Conservation (phyloP, 2,888 invertebrate species). For the Sinelater perroti region DNA sequence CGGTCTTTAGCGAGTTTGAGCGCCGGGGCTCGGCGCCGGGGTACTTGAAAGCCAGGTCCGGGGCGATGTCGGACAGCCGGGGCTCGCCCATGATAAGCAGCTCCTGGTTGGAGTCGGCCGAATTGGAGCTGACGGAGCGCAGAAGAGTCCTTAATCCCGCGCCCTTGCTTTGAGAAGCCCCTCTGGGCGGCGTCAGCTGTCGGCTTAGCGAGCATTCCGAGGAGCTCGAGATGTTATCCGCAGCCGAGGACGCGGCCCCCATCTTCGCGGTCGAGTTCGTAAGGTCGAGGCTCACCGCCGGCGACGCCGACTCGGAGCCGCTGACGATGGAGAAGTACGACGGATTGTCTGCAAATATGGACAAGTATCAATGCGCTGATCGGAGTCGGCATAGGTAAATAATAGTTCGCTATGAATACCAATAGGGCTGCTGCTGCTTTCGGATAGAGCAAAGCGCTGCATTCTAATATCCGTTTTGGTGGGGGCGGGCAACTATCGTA, state of each 20-base stretch:
- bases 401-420: slow-evolving; percentile 41
- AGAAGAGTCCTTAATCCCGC: slow-evolving; percentile 66
- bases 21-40: slow-evolving; percentile 53
- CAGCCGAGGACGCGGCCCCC: slow-evolving; percentile 37
- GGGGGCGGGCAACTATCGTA: slow-evolving; percentile 4
- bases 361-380: slow-evolving; percentile 34
- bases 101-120: slow-evolving; percentile 68
- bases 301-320: slow-evolving; percentile 49
- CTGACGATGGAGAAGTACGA: slow-evolving; percentile 77
- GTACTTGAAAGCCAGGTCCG: slow-evolving; percentile 59
- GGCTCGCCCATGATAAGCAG: slow-evolving; percentile 76
- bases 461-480: slow-evolving; percentile 38
- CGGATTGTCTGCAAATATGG: slow-evolving; percentile 74
- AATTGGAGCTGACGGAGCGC: slow-evolving; percentile 72
- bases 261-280: slow-evolving; percentile 38
- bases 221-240: slow-evolving; percentile 44
- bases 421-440: slow-evolving; percentile 41
- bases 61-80: slow-evolving; percentile 74
- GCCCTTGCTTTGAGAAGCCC: slow-evolving; percentile 38
- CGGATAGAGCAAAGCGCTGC: slow-evolving; percentile 31
- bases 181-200: slow-evolving; percentile 52
- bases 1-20: slow-evolving; percentile 52
- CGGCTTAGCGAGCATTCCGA: slow-evolving; percentile 41
- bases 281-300: slow-evolving; percentile 38
- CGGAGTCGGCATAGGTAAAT: slow-evolving; percentile 24